A percentile compares a stretch with the other conserved stretches of the same genome.
Conservation (phyloP, 1,140 invertebrate species). For the Ips typographus region DNA sequence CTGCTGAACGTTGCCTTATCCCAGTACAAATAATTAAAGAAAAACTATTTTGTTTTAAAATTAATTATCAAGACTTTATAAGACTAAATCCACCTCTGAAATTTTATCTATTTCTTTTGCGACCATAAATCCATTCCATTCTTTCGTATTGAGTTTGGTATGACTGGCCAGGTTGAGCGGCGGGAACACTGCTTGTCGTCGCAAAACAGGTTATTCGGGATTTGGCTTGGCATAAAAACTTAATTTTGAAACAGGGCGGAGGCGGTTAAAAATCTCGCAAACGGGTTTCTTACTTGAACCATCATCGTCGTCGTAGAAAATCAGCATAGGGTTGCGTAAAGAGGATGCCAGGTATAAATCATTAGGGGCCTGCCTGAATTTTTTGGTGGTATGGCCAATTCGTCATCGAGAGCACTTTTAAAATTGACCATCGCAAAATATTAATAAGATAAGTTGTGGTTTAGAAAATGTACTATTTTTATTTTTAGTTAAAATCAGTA, state of each 20-base stretch:
- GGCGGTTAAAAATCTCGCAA: slow-evolving; percentile 48
- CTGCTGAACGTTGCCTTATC: too few relatives aligned
- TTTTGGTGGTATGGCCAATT: too few relatives aligned
- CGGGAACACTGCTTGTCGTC: slow-evolving; percentile 20
- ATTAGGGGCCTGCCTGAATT: background rate
- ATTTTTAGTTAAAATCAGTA: too few relatives aligned
- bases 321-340: slow-evolving; percentile 1
- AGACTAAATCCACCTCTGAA: slow-evolving; percentile 11
- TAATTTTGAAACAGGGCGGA: slow-evolving; percentile 49
- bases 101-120: slow-evolving; percentile 11
- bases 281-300: slow-evolving; percentile 23
- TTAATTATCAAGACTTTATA: background rate
- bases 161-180: slow-evolving; percentile 2
- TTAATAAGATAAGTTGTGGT: too few relatives aligned
- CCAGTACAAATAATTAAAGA: too few relatives aligned
- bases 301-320: slow-evolving; percentile 18
- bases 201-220: slow-evolving; percentile 49
- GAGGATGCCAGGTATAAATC: slow-evolving; percentile 1
- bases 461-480: too few relatives aligned
- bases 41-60: background rate
- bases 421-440: too few relatives aligned
- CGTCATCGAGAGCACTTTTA: too few relatives aligned
- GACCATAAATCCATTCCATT: slow-evolving; percentile 4
- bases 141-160: slow-evolving; percentile 9
- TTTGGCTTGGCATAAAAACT: slow-evolving; percentile 44